Evolutionary conservation across 1,140 invertebrate species (phyloP).

Genomic region (Hylaeus volcanicus): DNA sequence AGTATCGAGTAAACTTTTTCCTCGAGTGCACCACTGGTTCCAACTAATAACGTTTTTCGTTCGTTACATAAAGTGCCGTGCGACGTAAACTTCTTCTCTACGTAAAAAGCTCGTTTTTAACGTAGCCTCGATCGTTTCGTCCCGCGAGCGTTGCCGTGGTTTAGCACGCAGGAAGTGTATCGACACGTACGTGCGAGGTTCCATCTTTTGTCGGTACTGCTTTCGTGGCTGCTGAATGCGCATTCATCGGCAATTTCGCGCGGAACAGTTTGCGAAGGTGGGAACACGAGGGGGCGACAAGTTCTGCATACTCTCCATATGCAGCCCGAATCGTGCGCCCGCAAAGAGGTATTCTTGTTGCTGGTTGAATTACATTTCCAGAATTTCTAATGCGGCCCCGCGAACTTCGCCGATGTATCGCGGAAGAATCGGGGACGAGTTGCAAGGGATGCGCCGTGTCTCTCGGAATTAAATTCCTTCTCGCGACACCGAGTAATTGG

Average conservation of each 20-base stretch:
- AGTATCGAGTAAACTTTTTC: no score
- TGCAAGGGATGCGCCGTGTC: background rate
- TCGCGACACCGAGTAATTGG: background rate
- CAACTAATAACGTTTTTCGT: no score
- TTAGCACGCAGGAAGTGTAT: constrained; percentile 48
- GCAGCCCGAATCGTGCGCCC: constrained; percentile 32
- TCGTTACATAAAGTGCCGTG: background rate
- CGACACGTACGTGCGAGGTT: constrained; percentile 59
- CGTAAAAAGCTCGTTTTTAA: background rate
- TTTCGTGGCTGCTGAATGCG: constrained; percentile 64
- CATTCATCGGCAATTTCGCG: constrained; percentile 73
- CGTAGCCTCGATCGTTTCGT: background rate
- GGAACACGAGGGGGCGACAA: constrained; percentile 54
- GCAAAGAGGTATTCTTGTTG: constrained; percentile 52
- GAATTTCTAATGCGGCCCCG: constrained; percentile 32
- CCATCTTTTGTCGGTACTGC: constrained; percentile 56
- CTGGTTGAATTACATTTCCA: constrained; percentile 47
- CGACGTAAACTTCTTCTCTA: background rate
- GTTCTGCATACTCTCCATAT: constrained; percentile 58
- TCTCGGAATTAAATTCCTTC: background rate
- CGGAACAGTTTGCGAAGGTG: constrained; percentile 56
- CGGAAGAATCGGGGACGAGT: constrained; percentile 19
- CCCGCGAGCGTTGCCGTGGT: constrained; percentile 5
- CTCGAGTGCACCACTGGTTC: no score
- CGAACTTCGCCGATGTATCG: background rate